Percentiles rank a stretch among this genome's conserved stretches.
These are phyloP conservation scores for Brachypalpus laphriformis DNA, from an alignment of 2,888 invertebrate species.

Conservation along the genomic window DNA sequence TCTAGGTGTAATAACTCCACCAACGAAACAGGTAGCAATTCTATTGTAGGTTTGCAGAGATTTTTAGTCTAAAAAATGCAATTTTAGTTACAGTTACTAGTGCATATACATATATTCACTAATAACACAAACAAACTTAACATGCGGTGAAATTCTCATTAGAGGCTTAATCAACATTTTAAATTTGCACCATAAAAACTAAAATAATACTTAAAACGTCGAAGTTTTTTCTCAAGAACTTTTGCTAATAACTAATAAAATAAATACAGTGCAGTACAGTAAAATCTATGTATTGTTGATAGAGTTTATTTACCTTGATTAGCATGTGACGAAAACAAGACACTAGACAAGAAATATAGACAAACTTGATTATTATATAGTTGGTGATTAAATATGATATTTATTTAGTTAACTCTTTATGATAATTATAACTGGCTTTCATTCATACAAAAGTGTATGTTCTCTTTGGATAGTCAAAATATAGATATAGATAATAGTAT, in stretches of 20 bases:
- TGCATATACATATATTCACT: background rate
- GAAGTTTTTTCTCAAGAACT: background rate
- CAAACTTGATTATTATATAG: conserved; percentile 36
- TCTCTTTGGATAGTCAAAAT: conserved; percentile 69
- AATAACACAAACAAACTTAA: conserved; percentile 12
- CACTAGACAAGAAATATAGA: conserved; percentile 32
- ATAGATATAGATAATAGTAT: conserved; percentile 24
- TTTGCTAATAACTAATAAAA: conserved; percentile 22
- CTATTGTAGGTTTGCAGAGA: background rate
- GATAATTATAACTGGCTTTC: conserved; percentile 67
- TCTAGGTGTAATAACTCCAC: background rate
- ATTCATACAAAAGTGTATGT: conserved; percentile 56
- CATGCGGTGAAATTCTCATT: background rate
- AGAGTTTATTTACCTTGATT: conserved; percentile 44
- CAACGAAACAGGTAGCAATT: conserved; percentile 3
- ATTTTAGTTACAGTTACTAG: background rate
- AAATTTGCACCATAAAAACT: background rate
- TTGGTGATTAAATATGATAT: conserved; percentile 39
- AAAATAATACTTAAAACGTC: background rate
- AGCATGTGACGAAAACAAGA: conserved; percentile 27
- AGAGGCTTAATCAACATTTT: background rate
- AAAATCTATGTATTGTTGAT: conserved; percentile 13
- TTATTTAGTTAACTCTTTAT: conserved; percentile 37
- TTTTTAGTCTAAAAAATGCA: background rate
- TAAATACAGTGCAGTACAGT: conserved; percentile 9